These are phyloP conservation scores for Magallana ariakensis DNA, from an alignment of 1,140 invertebrate species.

Conservation along the genomic window DNA sequence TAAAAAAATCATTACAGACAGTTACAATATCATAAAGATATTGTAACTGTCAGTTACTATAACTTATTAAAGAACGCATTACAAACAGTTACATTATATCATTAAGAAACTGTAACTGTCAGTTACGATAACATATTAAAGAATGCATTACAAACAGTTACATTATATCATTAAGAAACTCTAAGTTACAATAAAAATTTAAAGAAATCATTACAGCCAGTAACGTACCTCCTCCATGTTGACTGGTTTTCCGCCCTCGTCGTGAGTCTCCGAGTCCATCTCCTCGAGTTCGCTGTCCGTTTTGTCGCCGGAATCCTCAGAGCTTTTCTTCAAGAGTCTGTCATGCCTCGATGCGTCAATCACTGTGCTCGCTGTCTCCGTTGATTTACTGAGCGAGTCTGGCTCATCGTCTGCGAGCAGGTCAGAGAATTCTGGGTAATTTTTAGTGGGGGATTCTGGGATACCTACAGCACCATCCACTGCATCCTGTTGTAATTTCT, in stretches of 20 bases:
- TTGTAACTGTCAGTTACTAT: too few relatives aligned
- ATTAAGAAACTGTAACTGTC: too few relatives aligned
- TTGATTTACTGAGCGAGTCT: constrained; percentile 20
- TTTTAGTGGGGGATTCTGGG: constrained; percentile 22
- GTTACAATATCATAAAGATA: too few relatives aligned
- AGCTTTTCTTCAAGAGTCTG: neutral
- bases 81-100: too few relatives aligned
- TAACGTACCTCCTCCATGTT: neutral
- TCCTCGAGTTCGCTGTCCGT: constrained; percentile 21
- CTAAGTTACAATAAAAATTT: too few relatives aligned
- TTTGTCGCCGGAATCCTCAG: constrained; percentile 4
- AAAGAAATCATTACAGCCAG: too few relatives aligned
- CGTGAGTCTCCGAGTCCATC: neutral
- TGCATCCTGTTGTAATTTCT: neutral
- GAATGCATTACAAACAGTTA: too few relatives aligned
- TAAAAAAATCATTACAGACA: too few relatives aligned
- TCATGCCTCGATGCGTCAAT: neutral
- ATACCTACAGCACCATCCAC: neutral
- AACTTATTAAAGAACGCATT: too few relatives aligned
- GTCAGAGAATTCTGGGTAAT: neutral
- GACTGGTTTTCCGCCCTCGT: neutral
- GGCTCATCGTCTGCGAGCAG: neutral
- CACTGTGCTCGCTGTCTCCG: constrained; percentile 7
- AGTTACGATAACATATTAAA: too few relatives aligned
- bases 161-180: too few relatives aligned